Conservation (phyloP, 2,113 vertebrate genomes). For the Peromyscus maniculatus region DNA sequence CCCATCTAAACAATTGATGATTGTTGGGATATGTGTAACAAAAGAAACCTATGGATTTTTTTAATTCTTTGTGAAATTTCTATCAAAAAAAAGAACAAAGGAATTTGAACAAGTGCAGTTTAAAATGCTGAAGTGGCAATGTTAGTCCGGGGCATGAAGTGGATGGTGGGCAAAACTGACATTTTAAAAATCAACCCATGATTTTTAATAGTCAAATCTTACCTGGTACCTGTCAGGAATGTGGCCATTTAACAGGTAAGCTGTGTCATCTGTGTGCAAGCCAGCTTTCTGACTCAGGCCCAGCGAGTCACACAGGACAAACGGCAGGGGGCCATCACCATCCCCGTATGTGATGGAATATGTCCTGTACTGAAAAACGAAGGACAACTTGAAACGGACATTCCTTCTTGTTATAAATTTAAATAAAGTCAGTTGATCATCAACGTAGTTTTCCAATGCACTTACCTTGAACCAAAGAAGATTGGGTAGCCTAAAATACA, state of each 20-base stretch:
- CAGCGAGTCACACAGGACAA: constrained; percentile 70
- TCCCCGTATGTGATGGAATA: constrained; percentile 34
- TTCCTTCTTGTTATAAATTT: neutral
- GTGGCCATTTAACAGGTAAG: constrained; percentile 55
- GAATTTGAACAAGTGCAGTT: neutral
- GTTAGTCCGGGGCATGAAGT: neutral
- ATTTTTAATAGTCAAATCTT: neutral
- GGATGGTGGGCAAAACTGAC: neutral
- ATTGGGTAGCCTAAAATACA: neutral
- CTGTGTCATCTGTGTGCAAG: neutral
- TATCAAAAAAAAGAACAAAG: neutral
- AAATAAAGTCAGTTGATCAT: neutral
- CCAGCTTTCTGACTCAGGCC: constrained; percentile 13
- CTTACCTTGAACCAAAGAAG: constrained; percentile 1
- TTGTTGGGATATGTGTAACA: neutral
- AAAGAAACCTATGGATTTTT: neutral
- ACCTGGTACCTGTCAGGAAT: constrained; percentile 63
- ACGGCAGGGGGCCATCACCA: neutral
- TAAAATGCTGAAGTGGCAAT: neutral
- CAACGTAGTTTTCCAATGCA: neutral
- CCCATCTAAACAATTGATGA: neutral
- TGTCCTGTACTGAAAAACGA: constrained; percentile 54
- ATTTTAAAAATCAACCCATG: neutral
- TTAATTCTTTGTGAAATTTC: constrained; percentile 22
- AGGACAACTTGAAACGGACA: neutral